A percentile compares a stretch with the other conserved stretches of the same genome.
Conservation (phyloP, 1,140 invertebrate genomes). For the Aphis craccivora region DNA sequence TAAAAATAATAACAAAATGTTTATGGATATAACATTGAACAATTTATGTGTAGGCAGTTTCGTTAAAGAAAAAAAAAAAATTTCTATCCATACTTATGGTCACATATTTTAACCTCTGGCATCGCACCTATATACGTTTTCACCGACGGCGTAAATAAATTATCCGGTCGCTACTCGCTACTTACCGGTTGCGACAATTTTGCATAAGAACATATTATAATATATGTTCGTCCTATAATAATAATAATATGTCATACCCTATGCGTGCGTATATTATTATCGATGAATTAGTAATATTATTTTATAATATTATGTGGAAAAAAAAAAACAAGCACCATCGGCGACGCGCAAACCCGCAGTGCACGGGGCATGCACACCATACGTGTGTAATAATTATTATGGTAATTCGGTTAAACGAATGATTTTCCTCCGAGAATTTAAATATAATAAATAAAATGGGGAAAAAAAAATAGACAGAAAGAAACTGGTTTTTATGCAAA, state of each 20-base stretch:
- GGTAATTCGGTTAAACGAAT: conserved; percentile 27
- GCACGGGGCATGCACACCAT: not conserved
- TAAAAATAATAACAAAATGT: not conserved
- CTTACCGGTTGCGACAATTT: conserved; percentile 13
- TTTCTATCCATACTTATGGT: not conserved
- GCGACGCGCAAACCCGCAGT: not conserved
- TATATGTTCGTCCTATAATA: not conserved
- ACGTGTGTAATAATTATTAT: not conserved
- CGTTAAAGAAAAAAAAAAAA: not conserved
- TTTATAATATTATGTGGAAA: not conserved
- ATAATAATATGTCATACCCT: not conserved
- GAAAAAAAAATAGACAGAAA: not conserved
- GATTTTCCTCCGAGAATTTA: conserved; percentile 14
- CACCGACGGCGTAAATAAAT: not conserved
- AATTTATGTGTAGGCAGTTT: conserved; percentile 15
- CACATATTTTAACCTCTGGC: not conserved
- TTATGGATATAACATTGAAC: not conserved
- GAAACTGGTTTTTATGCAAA: conserved; percentile 46
- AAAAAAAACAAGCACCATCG: not conserved
- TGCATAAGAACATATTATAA: not conserved
- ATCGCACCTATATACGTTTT: not conserved
- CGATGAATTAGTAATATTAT: not conserved
- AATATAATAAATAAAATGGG: not conserved
- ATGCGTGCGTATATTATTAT: not conserved
- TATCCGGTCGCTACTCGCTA: not conserved